These are phyloP conservation scores for Physella acuta DNA, from an alignment of 1,140 invertebrate genomes.

Conservation along the genomic window DNA sequence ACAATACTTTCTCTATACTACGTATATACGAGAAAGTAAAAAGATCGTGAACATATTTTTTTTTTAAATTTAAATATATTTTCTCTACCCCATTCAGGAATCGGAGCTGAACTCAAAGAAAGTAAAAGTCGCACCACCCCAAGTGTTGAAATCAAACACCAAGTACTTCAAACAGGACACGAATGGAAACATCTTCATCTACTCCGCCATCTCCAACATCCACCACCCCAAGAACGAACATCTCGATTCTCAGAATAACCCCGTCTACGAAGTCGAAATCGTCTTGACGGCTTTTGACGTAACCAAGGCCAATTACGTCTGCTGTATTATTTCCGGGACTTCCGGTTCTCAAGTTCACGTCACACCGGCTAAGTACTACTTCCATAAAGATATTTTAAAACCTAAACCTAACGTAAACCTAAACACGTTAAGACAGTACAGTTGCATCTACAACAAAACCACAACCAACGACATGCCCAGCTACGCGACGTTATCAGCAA, in stretches of 20 bases:
- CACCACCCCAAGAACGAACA: not conserved
- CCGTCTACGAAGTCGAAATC: conserved; percentile 12
- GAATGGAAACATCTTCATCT: conserved; percentile 12
- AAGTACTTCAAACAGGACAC: conserved; percentile 1
- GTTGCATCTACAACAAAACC: not conserved
- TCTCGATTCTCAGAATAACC: not conserved
- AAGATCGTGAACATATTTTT: not conserved
- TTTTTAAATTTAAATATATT: not conserved
- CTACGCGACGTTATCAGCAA: conserved; percentile 14
- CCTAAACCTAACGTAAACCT: not conserved
- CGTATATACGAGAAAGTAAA: too few relatives aligned
- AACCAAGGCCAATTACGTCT: not conserved
- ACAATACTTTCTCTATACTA: too few relatives aligned
- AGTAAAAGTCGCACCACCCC: not conserved
- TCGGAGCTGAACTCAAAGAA: too few relatives aligned
- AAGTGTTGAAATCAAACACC: not conserved
- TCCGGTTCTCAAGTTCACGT: not conserved
- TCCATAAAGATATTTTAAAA: not conserved
- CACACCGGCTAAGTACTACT: not conserved
- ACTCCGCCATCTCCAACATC: conserved; percentile 27
- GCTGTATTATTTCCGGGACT: not conserved
- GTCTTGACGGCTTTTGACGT: conserved; percentile 17
- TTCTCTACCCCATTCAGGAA: not conserved
- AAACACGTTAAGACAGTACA: conserved; percentile 18
- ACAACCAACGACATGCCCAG: not conserved